These are phyloP conservation scores for Lamprologus ornatipinnis DNA, from an alignment of 2,113 vertebrate species.

Conservation along the genomic window DNA sequence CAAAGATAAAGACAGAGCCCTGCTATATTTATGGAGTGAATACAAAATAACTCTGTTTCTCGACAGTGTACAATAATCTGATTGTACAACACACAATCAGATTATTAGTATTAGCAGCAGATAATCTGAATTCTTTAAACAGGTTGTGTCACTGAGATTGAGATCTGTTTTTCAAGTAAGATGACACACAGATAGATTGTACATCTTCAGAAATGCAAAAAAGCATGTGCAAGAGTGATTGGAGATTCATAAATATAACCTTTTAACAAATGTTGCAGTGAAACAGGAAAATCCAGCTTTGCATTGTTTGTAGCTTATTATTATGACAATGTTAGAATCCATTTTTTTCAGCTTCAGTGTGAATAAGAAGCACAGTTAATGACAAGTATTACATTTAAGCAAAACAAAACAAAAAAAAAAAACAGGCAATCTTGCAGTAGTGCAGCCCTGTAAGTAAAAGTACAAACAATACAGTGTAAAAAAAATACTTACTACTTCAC, in stretches of 20 bases:
- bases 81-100: not conserved
- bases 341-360: accelerated
- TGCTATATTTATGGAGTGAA: not conserved
- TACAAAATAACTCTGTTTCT: not conserved
- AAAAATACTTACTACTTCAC: not conserved
- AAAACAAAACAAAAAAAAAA: too few relatives aligned
- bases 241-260: not conserved
- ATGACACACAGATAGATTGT: not conserved
- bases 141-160: not conserved
- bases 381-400: not conserved
- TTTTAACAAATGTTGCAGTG: not conserved
- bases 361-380: not conserved
- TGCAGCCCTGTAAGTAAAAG: not conserved
- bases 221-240: not conserved
- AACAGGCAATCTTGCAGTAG: not conserved
- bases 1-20: conserved; percentile 11
- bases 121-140: not conserved
- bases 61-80: not conserved
- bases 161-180: not conserved
- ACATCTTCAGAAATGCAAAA: not conserved
- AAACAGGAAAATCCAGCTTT: not conserved
- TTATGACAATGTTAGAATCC: not conserved
- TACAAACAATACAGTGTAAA: not conserved
- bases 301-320: not conserved
- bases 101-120: not conserved